Evolutionary conservation across 2,888 invertebrate genomes (phyloP).

Genomic region (Orchestes rusci): DNA sequence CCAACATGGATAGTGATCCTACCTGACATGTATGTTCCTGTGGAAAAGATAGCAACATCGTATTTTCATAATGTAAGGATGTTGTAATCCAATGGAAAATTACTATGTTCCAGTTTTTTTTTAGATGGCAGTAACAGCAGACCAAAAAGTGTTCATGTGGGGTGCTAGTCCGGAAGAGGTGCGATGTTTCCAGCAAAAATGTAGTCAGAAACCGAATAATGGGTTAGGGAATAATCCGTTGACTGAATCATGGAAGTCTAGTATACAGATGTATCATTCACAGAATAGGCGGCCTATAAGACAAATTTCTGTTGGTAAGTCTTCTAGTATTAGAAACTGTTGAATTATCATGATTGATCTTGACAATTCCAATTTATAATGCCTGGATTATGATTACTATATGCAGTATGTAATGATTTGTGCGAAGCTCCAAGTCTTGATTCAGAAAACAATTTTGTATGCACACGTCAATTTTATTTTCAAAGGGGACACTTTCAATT

Average conservation of each 20-base stretch:
- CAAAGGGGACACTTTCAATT: too few relatives aligned
- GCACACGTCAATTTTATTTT: too few relatives aligned
- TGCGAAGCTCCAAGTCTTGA: too few relatives aligned
- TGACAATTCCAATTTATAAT: too few relatives aligned
- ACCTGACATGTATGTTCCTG: constrained; percentile 39
- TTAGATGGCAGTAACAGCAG: constrained; percentile 59
- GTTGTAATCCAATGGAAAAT: too few relatives aligned
- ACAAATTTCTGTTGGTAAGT: constrained; percentile 27
- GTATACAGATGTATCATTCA: constrained; percentile 39
- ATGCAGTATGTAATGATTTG: too few relatives aligned
- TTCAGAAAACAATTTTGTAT: too few relatives aligned
- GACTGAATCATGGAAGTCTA: constrained; percentile 38
- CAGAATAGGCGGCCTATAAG: constrained; percentile 32
- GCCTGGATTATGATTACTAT: too few relatives aligned
- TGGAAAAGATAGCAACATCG: constrained; percentile 55
- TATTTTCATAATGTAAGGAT: constrained; percentile 71
- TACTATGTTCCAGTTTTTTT: constrained; percentile 22
- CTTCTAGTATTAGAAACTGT: too few relatives aligned
- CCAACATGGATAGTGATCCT: constrained; percentile 51
- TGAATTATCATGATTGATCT: too few relatives aligned
- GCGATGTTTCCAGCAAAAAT: constrained; percentile 51
- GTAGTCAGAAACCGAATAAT: constrained; percentile 31
- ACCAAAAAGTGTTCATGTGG: constrained; percentile 65
- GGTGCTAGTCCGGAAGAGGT: constrained; percentile 71
- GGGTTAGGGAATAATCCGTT: constrained; percentile 23